Evolutionary conservation across 2,113 vertebrate genomes (phyloP), one percentile per base, ranked within the genome.

Genomic region (Centropristis striata): DNA sequence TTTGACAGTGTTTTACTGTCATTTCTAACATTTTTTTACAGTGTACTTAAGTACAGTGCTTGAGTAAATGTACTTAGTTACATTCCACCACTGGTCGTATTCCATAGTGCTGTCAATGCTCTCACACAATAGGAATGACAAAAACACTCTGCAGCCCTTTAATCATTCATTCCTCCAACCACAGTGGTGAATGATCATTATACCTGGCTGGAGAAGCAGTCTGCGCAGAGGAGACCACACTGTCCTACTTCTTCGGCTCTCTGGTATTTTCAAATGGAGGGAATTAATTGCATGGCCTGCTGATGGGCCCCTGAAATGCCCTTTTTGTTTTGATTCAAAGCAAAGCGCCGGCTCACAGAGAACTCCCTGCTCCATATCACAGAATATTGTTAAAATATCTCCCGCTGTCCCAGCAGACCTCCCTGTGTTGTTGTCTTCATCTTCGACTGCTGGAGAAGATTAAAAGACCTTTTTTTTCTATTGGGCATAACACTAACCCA

Each of bases 251-350:
- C 70, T 39, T 70, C 51, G 1, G 13, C 44, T 76, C 71, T 70
- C 25, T 72, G 54, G 16, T 58, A 71, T 82, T 74, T n/a, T 67
- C 49, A 77, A 81, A 78, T 67, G 18, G 75, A 63, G 76, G 20
- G 77, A 79, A 81, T 71, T 44, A 78, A 85, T 83, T 86, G 59
- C 73, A 47, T n/a, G 53, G 37, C 41, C 80, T 78, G 47, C 74
- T 64, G 77, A 80, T 73, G 72, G 71, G 64, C 42, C 75, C 73
- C 49, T 37, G 51, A 83, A 81, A 80, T 76, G 25, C 25, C 36
- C 32, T 77, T 71, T 78, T 67, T 86, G 66, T 84, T 88, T 75
- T 87, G 78, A 82, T 85, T 83, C 61, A 79, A 85, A 81, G 73
- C 60, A 80, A 76, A 82, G 58, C 16, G 9, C 42, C n/a, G 25